Evolutionary conservation across 2,797 vertebrate genomes (phyloP), one percentile per base, ranked within the genome.

Genomic region (Lagodon rhomboides): DNA sequence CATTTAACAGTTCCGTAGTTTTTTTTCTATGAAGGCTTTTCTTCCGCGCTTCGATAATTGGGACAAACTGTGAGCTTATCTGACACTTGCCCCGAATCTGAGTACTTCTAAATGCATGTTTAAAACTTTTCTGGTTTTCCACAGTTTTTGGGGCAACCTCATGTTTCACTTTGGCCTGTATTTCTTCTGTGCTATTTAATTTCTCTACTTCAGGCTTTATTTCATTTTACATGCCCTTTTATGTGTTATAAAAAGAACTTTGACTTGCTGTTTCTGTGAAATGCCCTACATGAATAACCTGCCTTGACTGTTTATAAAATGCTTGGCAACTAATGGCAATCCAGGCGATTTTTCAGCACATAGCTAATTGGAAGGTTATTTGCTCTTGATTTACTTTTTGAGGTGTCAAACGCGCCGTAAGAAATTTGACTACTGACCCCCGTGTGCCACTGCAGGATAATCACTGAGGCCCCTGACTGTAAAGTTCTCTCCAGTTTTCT

Each of bases 111-210:
- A 69, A 80, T 70, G 7, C 9, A 61, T 38, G 5, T 23, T 15
- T 18, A 54, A 73, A 75, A 60, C 15, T 20, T 80, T 47, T 41
- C 38, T 64, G 38, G 9, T 27, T 61, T 61, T 47, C 25, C 13
- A 22, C 10, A 30, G 17, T 44, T 25, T 60, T 74, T 34, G 22
- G 30, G 46, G 4, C 20, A 65, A 47, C 67, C 38, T 82, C 16
- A 69, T 64, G 0, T 34, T 84, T 72, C 38, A 59, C 77, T 66
- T 73, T 71, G 46, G 1, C 75, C 61, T 67, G 27, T 25, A 68
- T 82, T 65, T 69, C 38, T 30, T 66, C 16, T 34, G 23, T 38
- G 63, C 46, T 53, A 38, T 71, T 65, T 46, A 20, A 51, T 69
- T 43, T 73, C 27, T 72, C 25, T 49, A n/a, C 23, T 80, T 68